These are phyloP conservation scores for Ditula angustiorana DNA, from an alignment of 2,888 invertebrate species.

Conservation along the genomic window DNA sequence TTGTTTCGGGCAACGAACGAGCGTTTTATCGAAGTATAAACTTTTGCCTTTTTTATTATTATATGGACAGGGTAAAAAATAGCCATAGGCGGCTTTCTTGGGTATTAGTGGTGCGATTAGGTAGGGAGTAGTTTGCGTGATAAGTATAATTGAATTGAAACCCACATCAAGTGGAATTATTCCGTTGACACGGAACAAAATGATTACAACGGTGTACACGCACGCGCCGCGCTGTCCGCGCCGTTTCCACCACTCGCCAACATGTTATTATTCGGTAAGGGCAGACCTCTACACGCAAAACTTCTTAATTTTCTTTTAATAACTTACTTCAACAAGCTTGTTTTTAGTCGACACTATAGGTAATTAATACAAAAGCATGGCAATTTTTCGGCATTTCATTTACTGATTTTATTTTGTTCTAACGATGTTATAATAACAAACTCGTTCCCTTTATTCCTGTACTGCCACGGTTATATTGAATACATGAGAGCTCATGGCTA, in stretches of 20 bases:
- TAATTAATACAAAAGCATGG: conserved; percentile 17
- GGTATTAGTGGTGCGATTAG: conserved; percentile 32
- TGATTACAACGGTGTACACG: conserved; percentile 58
- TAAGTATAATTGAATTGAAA: conserved; percentile 71
- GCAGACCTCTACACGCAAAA: conserved; percentile 15
- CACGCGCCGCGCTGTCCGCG: conserved; percentile 37
- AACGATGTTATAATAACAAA: not conserved
- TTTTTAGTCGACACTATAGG: not conserved
- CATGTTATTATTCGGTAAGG: conserved; percentile 18
- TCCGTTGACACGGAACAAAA: conserved; percentile 63
- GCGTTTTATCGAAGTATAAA: not conserved
- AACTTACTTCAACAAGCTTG: conserved; percentile 31
- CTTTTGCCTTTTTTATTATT: not conserved
- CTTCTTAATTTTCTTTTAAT: conserved; percentile 40
- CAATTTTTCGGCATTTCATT: not conserved
- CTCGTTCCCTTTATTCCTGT: not conserved
- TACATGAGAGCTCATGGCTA: not conserved
- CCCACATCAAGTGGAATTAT: conserved; percentile 66
- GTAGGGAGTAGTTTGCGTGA: conserved; percentile 56
- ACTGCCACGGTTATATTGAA: not conserved
- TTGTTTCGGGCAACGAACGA: not conserved
- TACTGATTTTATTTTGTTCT: not conserved
- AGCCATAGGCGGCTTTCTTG: conserved; percentile 22
- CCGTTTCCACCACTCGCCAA: conserved; percentile 14
- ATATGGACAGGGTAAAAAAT: conserved; percentile 4